Evolutionary conservation across 2,113 vertebrate species (phyloP).

Genomic region (Menura novaehollandiae): DNA sequence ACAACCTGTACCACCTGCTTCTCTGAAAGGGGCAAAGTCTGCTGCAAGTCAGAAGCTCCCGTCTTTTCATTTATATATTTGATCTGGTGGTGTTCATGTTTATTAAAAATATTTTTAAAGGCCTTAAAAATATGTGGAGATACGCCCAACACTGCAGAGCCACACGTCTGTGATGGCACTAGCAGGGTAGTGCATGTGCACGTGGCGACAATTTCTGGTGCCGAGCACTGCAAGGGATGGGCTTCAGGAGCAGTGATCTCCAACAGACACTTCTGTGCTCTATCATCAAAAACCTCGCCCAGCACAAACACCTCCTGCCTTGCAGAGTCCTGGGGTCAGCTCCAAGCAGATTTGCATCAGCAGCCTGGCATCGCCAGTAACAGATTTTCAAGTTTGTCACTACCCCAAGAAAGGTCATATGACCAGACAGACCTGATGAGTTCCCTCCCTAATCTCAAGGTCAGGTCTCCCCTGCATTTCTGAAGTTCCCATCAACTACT

Average conservation of each 20-base stretch:
- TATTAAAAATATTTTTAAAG: not conserved
- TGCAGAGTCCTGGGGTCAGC: not conserved
- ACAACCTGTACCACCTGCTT: not conserved
- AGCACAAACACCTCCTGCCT: not conserved
- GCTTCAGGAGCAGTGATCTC: not conserved
- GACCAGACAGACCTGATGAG: not conserved
- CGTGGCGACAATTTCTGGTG: not conserved
- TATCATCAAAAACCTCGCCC: not conserved
- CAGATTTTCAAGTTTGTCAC: not conserved
- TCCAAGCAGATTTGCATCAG: not conserved
- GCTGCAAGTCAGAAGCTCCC: not conserved
- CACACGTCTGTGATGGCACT: accelerated
- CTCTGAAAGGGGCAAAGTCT: not conserved
- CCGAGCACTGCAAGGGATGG: accelerated
- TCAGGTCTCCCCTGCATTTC: not conserved
- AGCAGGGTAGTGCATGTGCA: accelerated
- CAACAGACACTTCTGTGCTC: not conserved
- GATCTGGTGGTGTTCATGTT: not conserved
- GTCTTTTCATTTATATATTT: not conserved
- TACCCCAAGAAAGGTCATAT: not conserved
- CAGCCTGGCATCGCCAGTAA: not conserved
- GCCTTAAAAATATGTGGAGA: not conserved
- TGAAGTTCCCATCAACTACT: not conserved
- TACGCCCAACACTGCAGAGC: not conserved
- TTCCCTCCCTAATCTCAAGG: not conserved